These are phyloP conservation scores for Smittia sp. DNA, from an alignment of 2,888 invertebrate species.

Conservation along the genomic window DNA sequence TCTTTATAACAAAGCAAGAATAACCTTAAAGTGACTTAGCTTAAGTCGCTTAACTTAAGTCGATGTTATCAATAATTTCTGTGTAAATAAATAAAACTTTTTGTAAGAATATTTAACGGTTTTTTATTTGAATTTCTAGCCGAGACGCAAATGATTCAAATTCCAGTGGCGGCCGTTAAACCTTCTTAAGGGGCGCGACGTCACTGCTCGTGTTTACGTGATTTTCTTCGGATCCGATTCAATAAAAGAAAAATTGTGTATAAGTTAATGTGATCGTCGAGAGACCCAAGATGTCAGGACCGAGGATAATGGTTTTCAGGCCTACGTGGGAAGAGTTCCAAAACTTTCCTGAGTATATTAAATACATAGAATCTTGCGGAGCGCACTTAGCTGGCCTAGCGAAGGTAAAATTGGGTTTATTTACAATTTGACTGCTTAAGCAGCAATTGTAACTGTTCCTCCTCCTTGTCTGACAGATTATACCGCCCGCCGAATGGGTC, in stretches of 20 bases:
- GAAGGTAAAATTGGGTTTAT: conserved; percentile 70
- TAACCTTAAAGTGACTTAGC: too few species aligned
- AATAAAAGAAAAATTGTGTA: background rate
- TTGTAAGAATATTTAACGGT: too few species aligned
- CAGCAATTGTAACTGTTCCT: background rate
- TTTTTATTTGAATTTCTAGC: too few species aligned
- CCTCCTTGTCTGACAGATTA: conserved; percentile 59
- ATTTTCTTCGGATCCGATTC: conserved; percentile 18
- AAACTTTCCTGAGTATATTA: conserved; percentile 84
- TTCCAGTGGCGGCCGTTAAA: background rate
- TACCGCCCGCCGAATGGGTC: conserved; percentile 95
- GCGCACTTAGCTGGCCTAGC: conserved; percentile 94
- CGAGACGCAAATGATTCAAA: background rate
- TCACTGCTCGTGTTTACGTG: conserved; percentile 26
- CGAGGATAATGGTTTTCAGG: conserved; percentile 64
- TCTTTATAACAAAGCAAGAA: background rate
- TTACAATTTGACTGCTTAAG: background rate
- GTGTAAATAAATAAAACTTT: background rate
- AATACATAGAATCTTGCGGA: conserved; percentile 87
- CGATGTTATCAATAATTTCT: background rate
- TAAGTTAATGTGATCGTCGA: conserved; percentile 20
- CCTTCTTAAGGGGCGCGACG: background rate
- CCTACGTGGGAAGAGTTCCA: conserved; percentile 98
- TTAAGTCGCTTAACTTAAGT: too few species aligned
- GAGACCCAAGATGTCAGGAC: conserved; percentile 11